Conservation (phyloP, 1,140 invertebrate species). For the Stenopsyche tienmushanensis region DNA sequence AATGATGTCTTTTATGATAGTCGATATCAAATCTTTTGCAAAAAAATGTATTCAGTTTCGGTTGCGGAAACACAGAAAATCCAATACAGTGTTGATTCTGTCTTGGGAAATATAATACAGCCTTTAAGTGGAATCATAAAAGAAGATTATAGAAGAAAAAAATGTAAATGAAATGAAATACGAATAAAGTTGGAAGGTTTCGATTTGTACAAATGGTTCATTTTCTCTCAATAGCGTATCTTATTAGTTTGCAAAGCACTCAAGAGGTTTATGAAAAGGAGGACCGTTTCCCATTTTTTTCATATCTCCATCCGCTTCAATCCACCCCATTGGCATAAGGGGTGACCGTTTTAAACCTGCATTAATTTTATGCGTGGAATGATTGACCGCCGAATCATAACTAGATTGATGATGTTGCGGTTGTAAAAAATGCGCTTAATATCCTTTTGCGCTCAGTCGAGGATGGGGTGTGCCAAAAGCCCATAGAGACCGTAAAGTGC, state of each 20-base stretch:
- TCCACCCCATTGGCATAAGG: no score
- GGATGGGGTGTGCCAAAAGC: neutral
- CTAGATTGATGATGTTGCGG: neutral
- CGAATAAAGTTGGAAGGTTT: neutral
- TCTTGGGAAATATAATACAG: conserved; percentile 3
- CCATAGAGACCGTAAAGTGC: neutral
- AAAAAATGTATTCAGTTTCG: no score
- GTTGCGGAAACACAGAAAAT: conserved; percentile 1
- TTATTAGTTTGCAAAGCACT: neutral
- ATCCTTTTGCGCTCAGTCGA: neutral
- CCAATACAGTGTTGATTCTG: neutral
- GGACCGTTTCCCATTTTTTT: neutral
- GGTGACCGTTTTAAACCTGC: no score
- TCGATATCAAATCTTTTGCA: no score
- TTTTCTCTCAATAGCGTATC: neutral
- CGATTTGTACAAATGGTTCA: neutral
- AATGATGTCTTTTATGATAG: no score
- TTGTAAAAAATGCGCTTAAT: neutral
- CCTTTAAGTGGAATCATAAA: neutral
- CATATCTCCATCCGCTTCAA: neutral
- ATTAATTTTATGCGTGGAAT: no score
- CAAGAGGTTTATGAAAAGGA: neutral
- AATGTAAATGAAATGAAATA: neutral
- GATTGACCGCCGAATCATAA: neutral
- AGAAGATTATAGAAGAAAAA: neutral